Conservation (phyloP, 1,140 invertebrate genomes). For the Meloidogyne floridensis region DNA sequence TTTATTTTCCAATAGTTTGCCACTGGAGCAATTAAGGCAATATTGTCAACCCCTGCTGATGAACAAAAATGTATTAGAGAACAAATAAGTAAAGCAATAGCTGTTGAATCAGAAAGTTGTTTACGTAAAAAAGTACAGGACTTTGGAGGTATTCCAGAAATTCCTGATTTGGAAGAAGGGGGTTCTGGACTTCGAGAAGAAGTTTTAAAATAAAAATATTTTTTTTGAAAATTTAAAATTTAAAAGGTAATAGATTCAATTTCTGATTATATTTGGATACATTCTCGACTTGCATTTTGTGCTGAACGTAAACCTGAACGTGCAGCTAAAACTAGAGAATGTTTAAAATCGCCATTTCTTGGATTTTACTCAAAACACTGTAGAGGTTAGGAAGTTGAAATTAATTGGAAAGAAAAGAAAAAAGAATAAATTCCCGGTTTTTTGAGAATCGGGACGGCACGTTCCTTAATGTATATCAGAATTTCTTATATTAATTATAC, state of each 20-base stretch:
- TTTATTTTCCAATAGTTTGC: constrained; percentile 55
- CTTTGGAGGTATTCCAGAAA: constrained; percentile 61
- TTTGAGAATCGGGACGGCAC: too few species aligned
- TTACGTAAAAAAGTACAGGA: constrained; percentile 55
- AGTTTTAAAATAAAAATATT: not conserved
- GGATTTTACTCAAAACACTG: constrained; percentile 54
- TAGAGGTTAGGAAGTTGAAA: constrained; percentile 23
- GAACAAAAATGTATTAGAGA: constrained; percentile 65
- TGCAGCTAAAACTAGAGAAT: constrained; percentile 52
- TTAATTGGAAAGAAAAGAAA: too few species aligned
- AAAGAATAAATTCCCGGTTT: too few species aligned
- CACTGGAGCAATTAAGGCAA: constrained; percentile 64
- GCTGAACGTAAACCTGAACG: constrained; percentile 62
- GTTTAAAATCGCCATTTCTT: constrained; percentile 57
- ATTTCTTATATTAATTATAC: too few species aligned
- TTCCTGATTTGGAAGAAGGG: constrained; percentile 62
- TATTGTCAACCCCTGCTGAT: constrained; percentile 60
- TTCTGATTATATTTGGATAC: constrained; percentile 65
- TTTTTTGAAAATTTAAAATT: constrained; percentile 10
- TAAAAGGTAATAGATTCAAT: constrained; percentile 65
- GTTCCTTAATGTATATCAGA: too few species aligned
- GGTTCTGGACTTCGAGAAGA: constrained; percentile 54
- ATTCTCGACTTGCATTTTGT: constrained; percentile 63
- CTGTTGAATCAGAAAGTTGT: constrained; percentile 58
- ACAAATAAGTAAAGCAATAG: constrained; percentile 64